Base-by-base conservation (phyloP, 2,888 invertebrate species). In the Metallyticus violacea region DNA sequence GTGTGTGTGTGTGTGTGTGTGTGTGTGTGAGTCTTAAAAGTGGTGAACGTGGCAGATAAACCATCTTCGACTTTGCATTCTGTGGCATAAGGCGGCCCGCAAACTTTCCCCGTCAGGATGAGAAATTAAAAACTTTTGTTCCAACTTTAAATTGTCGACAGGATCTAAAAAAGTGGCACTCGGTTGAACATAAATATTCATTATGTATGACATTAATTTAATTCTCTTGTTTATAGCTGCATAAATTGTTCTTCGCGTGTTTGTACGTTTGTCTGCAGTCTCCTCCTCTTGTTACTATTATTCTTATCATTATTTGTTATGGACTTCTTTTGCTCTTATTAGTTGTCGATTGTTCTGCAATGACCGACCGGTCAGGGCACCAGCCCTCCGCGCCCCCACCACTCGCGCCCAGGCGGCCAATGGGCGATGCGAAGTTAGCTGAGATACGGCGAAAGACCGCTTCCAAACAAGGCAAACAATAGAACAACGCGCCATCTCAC, bases 391-490 rank as follows among this genome's bases (percentile, higher is more conserved):
- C 81, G 15, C 81, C 25, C 29, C 25, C 81, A 22, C 81, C 81
- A 25, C 30, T 28, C 29, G 27, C 30, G 4, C 0, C 81, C 1
- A 28, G 30, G 30, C 81, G 30, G 26, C 81, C 81, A 81, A 81
- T 79, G 25, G n/a, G 79, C 80, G 79, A 29, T 80, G 29, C 40
- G 26, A 29, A 29, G 29, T 6, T 22, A 79, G 7, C 6, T 7
- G 26, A 7, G 28, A 62, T 28, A n/a, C 29, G 81, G n/a, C 40
- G 29, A 22, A 27, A 83, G 83, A 85, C 87, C 30, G 77, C 40
- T 87, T 81, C 87, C 87, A 87, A 78, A 87, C 85, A 87, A 85
- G 87, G 87, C 78, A 29, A 83, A 77, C 77, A 83, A 83, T 83
- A 29, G 29, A n/a, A 83, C 83, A 82, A 82, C 25, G n/a, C n/a